Evolutionary conservation across 2,888 invertebrate species (phyloP).

Genomic region (Rhamnusium bicolor): DNA sequence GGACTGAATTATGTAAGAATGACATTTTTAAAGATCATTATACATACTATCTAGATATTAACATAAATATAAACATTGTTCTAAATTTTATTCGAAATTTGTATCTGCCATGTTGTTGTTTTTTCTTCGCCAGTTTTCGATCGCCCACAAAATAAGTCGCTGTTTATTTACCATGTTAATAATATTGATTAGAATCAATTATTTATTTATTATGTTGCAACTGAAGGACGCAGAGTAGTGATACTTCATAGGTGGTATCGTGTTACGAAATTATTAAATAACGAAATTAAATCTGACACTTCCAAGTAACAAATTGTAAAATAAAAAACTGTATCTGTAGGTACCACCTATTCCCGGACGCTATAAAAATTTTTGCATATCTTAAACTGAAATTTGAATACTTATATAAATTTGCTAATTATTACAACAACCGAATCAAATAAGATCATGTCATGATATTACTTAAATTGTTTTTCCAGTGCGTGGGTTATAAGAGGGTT

Average conservation of each 20-base stretch:
- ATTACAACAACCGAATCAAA: no score
- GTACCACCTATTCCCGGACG: neutral
- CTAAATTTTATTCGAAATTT: neutral
- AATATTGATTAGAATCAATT: conserved; percentile 15
- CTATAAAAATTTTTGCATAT: neutral
- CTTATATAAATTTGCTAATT: no score
- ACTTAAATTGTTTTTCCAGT: no score
- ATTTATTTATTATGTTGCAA: conserved; percentile 18
- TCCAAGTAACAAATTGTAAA: neutral
- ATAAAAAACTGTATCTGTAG: neutral
- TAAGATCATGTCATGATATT: no score
- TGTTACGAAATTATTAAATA: conserved; percentile 7
- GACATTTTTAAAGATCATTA: neutral
- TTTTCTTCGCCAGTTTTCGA: conserved; percentile 2
- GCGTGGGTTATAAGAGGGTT: no score
- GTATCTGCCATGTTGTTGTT: conserved; percentile 6
- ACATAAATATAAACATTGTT: neutral
- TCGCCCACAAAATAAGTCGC: conserved; percentile 20
- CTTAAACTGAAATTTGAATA: neutral
- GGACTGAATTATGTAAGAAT: neutral
- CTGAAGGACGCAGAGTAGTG: conserved; percentile 7
- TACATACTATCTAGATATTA: neutral
- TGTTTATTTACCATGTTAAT: conserved; percentile 14
- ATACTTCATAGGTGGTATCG: conserved; percentile 1
- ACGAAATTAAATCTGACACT: neutral